Evolutionary conservation across 2,888 invertebrate species (phyloP).

Genomic region (Micoletzkya japonica): DNA sequence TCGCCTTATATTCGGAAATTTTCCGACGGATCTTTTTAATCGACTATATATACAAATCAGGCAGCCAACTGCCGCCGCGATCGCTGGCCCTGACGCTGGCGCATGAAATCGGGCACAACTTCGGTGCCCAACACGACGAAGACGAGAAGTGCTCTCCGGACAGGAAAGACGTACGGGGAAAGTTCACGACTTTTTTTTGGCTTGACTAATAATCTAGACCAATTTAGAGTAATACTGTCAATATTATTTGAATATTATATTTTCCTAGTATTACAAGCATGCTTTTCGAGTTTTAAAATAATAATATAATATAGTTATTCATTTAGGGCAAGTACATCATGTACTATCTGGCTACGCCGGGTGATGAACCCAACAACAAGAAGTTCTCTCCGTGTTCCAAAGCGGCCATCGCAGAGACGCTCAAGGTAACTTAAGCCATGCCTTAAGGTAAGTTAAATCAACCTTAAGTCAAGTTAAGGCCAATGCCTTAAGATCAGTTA

Average conservation of each 20-base stretch:
- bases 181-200: no score
- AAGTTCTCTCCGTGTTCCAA: slow-evolving; percentile 94
- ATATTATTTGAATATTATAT: no score
- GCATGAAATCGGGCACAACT: slow-evolving; percentile 99
- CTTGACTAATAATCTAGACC: no score
- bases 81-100: slow-evolving; percentile 96
- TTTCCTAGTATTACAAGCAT: no score
- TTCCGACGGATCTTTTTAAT: no score
- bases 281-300: not conserved
- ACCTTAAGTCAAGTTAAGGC: no score
- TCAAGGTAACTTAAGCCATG: no score
- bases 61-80: slow-evolving; percentile 81
- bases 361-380: slow-evolving; percentile 95
- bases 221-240: no score
- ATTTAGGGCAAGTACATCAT: slow-evolving; percentile 92
- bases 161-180: not conserved
- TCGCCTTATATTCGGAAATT: no score
- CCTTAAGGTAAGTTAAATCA: no score
- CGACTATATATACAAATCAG: slow-evolving; percentile 72
- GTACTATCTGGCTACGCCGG: slow-evolving; percentile 94
- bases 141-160: slow-evolving; percentile 37
- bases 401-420: no score
- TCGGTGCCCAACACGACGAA: slow-evolving; percentile 79
- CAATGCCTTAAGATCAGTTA: no score
- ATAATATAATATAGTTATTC: slow-evolving; percentile 69